These are phyloP conservation scores for Antheraea yamamai DNA, from an alignment of 2,888 invertebrate species.

Conservation along the genomic window DNA sequence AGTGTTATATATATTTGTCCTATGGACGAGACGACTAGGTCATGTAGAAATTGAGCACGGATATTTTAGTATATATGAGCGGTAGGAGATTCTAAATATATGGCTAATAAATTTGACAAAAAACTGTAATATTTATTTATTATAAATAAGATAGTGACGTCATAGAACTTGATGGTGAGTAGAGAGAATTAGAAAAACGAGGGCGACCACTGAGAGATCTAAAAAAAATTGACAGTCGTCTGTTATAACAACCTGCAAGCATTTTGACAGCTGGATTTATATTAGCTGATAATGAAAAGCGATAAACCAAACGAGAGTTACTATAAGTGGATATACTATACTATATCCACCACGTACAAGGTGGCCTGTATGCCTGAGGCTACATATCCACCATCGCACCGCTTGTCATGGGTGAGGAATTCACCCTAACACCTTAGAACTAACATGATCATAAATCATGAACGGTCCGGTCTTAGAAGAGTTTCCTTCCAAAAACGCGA, in stretches of 20 bases:
- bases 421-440: not conserved
- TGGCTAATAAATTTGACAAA: not conserved
- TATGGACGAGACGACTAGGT: constrained; percentile 39
- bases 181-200: too few relatives aligned
- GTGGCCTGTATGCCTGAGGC: too few relatives aligned
- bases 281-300: too few relatives aligned
- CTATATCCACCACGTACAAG: too few relatives aligned
- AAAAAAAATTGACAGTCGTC: too few relatives aligned
- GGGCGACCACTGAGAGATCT: too few relatives aligned
- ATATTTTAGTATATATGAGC: constrained; percentile 24
- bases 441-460: not conserved
- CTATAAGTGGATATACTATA: too few relatives aligned
- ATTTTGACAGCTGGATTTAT: too few relatives aligned
- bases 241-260: too few relatives aligned
- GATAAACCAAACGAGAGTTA: too few relatives aligned
- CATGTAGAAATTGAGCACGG: constrained; percentile 37
- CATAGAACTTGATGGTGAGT: too few relatives aligned
- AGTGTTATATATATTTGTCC: constrained; percentile 40
- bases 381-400: not conserved
- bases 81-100: not conserved
- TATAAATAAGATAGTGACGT: too few relatives aligned
- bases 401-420: not conserved
- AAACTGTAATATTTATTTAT: not conserved
- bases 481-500: not conserved
- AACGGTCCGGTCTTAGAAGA: not conserved